Conservation (phyloP, 2,888 invertebrate species). For the Vanessa cardui region DNA sequence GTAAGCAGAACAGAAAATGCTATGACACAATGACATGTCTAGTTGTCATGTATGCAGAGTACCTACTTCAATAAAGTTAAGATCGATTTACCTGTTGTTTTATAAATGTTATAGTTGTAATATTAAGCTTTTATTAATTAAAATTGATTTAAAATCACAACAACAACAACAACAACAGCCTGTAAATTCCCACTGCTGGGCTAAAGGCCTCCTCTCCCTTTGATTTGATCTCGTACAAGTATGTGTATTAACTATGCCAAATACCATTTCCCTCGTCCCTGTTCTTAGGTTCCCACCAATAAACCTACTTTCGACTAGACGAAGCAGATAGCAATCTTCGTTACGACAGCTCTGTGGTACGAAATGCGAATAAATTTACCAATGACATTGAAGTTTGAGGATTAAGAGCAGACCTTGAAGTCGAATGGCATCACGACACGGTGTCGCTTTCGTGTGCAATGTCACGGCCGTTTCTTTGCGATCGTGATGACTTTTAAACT, state of each 20-base stretch:
- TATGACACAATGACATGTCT: neutral
- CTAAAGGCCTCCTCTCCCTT: too few relatives aligned
- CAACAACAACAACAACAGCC: too few relatives aligned
- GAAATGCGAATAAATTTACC: conserved; percentile 36
- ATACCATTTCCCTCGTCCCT: conserved; percentile 11
- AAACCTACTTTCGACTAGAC: conserved; percentile 38
- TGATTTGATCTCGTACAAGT: too few relatives aligned
- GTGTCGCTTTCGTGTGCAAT: conserved; percentile 47
- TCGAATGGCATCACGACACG: conserved; percentile 44
- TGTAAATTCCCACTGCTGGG: too few relatives aligned
- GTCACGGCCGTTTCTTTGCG: conserved; percentile 43
- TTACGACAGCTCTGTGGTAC: conserved; percentile 38
- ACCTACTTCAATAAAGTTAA: too few relatives aligned
- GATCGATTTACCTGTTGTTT: too few relatives aligned
- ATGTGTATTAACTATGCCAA: neutral
- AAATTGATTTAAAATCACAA: too few relatives aligned
- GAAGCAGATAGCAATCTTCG: conserved; percentile 38
- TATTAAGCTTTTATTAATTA: too few relatives aligned
- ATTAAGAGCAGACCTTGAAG: conserved; percentile 43
- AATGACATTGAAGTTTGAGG: conserved; percentile 40
- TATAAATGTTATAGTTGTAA: too few relatives aligned
- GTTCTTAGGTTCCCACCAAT: conserved; percentile 21
- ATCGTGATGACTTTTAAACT: conserved; percentile 2
- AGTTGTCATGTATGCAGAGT: too few relatives aligned
- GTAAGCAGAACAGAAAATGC: neutral